Evolutionary conservation across 2,888 invertebrate species (phyloP).

Genomic region (Lochmaea crataegi): DNA sequence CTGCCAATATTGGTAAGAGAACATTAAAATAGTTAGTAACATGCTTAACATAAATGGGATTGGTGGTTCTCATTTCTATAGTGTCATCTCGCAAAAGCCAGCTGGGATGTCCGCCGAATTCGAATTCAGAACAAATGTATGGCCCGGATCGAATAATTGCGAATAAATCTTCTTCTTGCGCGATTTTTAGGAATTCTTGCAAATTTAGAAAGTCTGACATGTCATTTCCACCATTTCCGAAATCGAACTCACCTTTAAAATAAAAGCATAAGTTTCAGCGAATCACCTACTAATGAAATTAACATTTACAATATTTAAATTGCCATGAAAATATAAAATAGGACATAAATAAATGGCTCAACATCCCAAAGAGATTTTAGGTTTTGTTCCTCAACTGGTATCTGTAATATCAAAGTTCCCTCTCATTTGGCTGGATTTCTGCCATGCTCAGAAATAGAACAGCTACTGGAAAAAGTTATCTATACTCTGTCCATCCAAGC

Average conservation of each 20-base stretch:
- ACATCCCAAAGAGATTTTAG: too few species aligned
- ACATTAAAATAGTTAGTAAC: constrained; percentile 68
- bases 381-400: too few species aligned
- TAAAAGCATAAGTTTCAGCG: too few species aligned
- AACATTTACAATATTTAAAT: too few species aligned
- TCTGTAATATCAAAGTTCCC: too few species aligned
- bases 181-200: constrained; percentile 75
- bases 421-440: too few species aligned
- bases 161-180: constrained; percentile 80
- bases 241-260: constrained; percentile 77
- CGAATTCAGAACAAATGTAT: constrained; percentile 93
- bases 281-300: too few species aligned
- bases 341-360: too few species aligned
- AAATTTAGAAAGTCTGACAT: constrained; percentile 68
- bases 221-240: constrained; percentile 69
- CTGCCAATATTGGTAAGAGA: constrained; percentile 66
- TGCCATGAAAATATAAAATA: too few species aligned
- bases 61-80: constrained; percentile 50
- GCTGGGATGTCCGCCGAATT: constrained; percentile 66
- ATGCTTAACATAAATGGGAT: constrained; percentile 63
- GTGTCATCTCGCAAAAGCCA: constrained; percentile 59
- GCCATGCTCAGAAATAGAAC: too few species aligned
- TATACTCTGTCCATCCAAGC: too few species aligned
- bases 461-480: too few species aligned
- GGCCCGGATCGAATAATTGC: constrained; percentile 90